These are phyloP conservation scores for Mobula birostris DNA, from an alignment of 2,113 vertebrate species.

Conservation along the genomic window DNA sequence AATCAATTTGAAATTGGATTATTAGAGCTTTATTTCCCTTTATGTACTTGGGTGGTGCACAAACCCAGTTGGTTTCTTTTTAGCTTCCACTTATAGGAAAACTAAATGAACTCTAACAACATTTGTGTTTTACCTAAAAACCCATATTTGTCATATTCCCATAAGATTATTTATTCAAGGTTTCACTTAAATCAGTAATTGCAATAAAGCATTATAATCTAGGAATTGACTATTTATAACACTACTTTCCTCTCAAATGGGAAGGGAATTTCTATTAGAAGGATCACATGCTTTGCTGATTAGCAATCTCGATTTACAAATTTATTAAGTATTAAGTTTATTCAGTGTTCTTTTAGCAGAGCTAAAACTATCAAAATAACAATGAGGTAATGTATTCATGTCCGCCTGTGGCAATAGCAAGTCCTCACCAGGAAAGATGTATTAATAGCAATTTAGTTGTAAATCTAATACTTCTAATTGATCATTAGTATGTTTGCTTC, in stretches of 20 bases:
- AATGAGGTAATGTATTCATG: no score
- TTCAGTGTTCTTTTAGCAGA: no score
- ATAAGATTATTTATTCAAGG: background rate
- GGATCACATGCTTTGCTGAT: no score
- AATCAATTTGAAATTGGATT: background rate
- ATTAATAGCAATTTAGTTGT: no score
- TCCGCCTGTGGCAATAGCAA: no score
- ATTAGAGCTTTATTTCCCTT: background rate
- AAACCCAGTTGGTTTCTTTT: background rate
- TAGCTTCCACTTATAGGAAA: background rate
- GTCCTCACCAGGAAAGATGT: no score
- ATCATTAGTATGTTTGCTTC: no score
- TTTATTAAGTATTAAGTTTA: no score
- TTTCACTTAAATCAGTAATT: background rate
- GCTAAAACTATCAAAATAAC: no score
- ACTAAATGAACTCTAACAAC: background rate
- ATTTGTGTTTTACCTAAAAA: background rate
- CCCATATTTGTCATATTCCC: background rate
- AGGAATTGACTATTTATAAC: background rate
- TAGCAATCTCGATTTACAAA: no score
- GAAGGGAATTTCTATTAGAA: background rate
- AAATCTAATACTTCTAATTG: no score
- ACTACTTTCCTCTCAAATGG: background rate
- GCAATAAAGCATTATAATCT: background rate
- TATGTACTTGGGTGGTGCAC: background rate